These are phyloP conservation scores for Congeria kusceri DNA, from an alignment of 2,888 invertebrate species.

Conservation along the genomic window DNA sequence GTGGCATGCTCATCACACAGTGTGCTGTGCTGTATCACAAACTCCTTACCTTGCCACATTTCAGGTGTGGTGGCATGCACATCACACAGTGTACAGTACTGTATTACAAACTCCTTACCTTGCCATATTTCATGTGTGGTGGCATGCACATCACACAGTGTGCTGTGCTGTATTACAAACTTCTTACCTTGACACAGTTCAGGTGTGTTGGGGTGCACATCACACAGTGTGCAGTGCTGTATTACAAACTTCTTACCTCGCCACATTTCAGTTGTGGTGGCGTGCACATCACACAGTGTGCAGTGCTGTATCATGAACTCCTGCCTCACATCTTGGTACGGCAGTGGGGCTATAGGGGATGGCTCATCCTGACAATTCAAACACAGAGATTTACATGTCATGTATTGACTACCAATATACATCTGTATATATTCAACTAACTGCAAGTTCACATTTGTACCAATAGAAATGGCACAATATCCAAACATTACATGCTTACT, in stretches of 20 bases:
- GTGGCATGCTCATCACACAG: constrained; percentile 69
- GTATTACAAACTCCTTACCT: constrained; percentile 74
- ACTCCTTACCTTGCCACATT: constrained; percentile 79
- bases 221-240: constrained; percentile 80
- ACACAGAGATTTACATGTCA: too few relatives aligned
- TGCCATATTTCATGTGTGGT: constrained; percentile 75
- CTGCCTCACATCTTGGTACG: constrained; percentile 37
- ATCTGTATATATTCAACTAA: too few relatives aligned
- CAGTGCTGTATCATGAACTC: constrained; percentile 76
- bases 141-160: constrained; percentile 77
- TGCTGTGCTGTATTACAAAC: constrained; percentile 76
- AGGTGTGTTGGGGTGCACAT: constrained; percentile 71
- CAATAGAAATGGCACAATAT: too few relatives aligned
- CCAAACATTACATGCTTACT: too few relatives aligned
- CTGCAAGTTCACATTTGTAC: too few relatives aligned
- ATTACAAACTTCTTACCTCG: constrained; percentile 72
- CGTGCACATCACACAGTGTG: constrained; percentile 77
- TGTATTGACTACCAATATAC: too few relatives aligned
- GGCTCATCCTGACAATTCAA: constrained; percentile 61
- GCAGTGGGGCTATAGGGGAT: constrained; percentile 64
- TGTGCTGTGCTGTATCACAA: too few relatives aligned
- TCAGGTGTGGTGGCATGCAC: constrained; percentile 71
- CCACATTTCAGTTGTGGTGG: constrained; percentile 77
- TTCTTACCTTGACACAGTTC: constrained; percentile 77
- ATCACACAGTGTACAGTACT: constrained; percentile 79